Evolutionary conservation across 2,113 vertebrate genomes (phyloP).

Genomic region (Megalops atlanticus): DNA sequence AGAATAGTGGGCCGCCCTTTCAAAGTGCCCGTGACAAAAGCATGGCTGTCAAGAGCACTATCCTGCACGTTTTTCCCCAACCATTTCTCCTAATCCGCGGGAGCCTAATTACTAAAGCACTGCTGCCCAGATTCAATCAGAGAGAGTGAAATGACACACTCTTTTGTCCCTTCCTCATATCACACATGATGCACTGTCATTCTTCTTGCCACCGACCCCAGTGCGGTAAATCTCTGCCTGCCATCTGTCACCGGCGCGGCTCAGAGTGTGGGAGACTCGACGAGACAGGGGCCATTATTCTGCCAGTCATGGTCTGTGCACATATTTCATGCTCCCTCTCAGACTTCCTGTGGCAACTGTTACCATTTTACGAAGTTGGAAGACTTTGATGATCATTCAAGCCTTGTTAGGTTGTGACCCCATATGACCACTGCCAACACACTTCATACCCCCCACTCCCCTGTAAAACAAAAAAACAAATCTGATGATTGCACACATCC

Average conservation of each 20-base stretch:
- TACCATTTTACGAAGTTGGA: slow-evolving; percentile 51
- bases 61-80: slow-evolving; percentile 31
- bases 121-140: slow-evolving; percentile 53
- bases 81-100: slow-evolving; percentile 46
- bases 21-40: slow-evolving; percentile 26
- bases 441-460: background rate
- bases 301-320: slow-evolving; percentile 69
- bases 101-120: slow-evolving; percentile 53
- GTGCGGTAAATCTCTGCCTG: slow-evolving; percentile 54
- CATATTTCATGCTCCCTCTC: slow-evolving; percentile 69
- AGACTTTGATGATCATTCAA: slow-evolving; percentile 54
- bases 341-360: slow-evolving; percentile 62
- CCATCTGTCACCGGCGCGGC: slow-evolving; percentile 64
- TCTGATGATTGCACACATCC: background rate
- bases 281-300: slow-evolving; percentile 60
- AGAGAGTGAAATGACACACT: slow-evolving; percentile 49
- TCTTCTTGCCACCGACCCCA: slow-evolving; percentile 48
- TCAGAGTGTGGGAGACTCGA: slow-evolving; percentile 48
- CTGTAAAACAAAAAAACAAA: background rate
- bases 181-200: slow-evolving; percentile 59
- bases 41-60: slow-evolving; percentile 3
- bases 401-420: slow-evolving; percentile 55
- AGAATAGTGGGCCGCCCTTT: background rate
- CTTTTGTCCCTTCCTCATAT: slow-evolving; percentile 55
- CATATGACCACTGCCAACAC: slow-evolving; percentile 12